These are phyloP conservation scores for Euzetes globulus DNA, from an alignment of 2,888 invertebrate species.

Conservation along the genomic window DNA sequence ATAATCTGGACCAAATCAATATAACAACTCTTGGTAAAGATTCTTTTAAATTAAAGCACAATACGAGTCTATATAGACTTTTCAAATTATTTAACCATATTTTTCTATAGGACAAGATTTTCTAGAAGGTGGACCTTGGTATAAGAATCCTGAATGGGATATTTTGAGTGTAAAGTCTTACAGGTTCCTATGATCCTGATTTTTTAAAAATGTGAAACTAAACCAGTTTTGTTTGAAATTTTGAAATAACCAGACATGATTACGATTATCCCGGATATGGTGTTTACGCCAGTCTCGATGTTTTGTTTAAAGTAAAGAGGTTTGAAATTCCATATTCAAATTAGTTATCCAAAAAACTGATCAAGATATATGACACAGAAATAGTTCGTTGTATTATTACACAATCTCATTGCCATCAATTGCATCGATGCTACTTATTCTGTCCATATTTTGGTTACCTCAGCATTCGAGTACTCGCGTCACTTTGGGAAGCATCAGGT, in stretches of 20 bases:
- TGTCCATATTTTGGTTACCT: constrained; percentile 21
- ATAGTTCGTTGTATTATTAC: constrained; percentile 15
- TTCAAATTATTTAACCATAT: too few species aligned
- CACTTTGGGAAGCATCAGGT: constrained; percentile 14
- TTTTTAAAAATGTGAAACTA: too few species aligned
- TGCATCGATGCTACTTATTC: constrained; percentile 1
- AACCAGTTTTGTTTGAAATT: neutral
- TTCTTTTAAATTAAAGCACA: too few species aligned
- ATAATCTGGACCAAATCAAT: constrained; percentile 26
- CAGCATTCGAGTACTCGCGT: neutral
- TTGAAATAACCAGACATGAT: neutral
- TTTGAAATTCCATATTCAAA: neutral
- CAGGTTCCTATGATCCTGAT: neutral
- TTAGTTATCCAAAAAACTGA: too few species aligned
- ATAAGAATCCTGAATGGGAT: constrained; percentile 13
- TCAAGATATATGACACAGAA: neutral
- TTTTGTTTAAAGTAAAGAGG: neutral
- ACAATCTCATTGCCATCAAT: constrained; percentile 21
- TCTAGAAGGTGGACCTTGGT: neutral
- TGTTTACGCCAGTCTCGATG: neutral
- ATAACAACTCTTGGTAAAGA: constrained; percentile 14
- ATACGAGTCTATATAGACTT: too few species aligned
- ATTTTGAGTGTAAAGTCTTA: neutral
- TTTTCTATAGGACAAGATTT: constrained; percentile 7
- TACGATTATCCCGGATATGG: constrained; percentile 9